Conservation (phyloP, 2,888 invertebrate genomes). For the Lepetodrilus schrolli region DNA sequence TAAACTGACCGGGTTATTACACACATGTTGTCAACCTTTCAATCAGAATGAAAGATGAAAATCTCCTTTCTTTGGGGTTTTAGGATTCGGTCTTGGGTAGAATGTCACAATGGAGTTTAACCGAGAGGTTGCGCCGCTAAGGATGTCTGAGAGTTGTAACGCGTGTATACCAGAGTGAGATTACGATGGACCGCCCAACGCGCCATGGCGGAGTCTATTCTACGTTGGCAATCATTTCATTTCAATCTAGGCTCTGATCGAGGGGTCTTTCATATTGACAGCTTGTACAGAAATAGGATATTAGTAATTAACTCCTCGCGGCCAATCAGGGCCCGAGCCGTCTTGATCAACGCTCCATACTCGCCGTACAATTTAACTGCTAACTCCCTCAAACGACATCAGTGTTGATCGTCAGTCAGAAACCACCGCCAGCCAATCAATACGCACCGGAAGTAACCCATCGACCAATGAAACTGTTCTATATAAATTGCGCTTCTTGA, state of each 20-base stretch:
- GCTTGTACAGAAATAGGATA: background rate
- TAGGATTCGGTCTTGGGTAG: background rate
- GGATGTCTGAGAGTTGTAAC: slow-evolving; percentile 3
- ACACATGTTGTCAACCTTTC: background rate
- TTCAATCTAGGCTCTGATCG: background rate
- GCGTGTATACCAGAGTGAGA: slow-evolving; percentile 2
- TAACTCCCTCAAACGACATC: slow-evolving; percentile 4
- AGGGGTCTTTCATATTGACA: background rate
- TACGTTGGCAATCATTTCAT: slow-evolving; percentile 17
- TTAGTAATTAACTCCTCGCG: slow-evolving; percentile 32
- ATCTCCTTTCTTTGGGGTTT: background rate
- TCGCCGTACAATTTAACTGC: background rate
- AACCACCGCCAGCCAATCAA: background rate
- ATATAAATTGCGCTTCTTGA: background rate
- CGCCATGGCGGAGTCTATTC: background rate
- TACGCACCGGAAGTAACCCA: background rate
- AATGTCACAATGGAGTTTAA: background rate
- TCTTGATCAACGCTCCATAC: background rate
- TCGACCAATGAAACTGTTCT: background rate
- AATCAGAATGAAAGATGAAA: background rate
- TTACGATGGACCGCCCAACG: background rate
- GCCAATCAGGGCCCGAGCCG: background rate
- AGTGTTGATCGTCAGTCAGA: slow-evolving; percentile 2
- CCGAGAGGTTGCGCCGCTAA: slow-evolving; percentile 1
- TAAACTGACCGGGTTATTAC: background rate